Conservation (phyloP, 2,797 vertebrate genomes). For the Mormyrops boulengeri region DNA sequence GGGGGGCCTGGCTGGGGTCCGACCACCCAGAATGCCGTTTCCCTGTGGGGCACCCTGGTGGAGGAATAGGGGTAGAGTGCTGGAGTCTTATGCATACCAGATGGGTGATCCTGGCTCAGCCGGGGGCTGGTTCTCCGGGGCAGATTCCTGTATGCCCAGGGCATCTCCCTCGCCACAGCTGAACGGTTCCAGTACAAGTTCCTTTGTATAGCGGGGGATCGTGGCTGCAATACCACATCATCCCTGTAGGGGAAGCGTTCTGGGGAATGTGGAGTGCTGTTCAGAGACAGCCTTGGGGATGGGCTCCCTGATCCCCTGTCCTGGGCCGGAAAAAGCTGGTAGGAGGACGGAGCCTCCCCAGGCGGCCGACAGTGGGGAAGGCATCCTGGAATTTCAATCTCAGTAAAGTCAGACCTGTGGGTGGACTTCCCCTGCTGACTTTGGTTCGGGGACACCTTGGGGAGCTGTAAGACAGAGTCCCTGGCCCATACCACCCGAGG, state of each 20-base stretch:
- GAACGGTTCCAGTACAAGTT: constrained; percentile 60
- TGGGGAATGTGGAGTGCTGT: constrained; percentile 39
- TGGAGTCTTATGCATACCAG: constrained; percentile 33
- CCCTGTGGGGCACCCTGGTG: constrained; percentile 34
- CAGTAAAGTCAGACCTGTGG: constrained; percentile 66
- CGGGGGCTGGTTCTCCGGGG: constrained; percentile 44
- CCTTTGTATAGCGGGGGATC: constrained; percentile 45
- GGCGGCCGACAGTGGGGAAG: constrained; percentile 49
- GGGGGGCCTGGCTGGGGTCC: constrained; percentile 39
- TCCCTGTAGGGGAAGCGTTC: constrained; percentile 44
- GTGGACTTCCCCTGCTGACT: constrained; percentile 48
- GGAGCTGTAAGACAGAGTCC: constrained; percentile 63
- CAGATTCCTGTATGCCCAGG: constrained; percentile 30
- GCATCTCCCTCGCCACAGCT: constrained; percentile 44
- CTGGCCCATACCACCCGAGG: constrained; percentile 58
- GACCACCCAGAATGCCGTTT: constrained; percentile 49
- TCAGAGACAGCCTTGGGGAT: constrained; percentile 32
- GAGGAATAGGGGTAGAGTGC: constrained; percentile 51
- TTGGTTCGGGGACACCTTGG: constrained; percentile 57
- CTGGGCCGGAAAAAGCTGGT: constrained; percentile 68
- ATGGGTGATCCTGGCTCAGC: constrained; percentile 39
- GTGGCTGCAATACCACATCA: constrained; percentile 39
- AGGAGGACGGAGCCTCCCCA: constrained; percentile 54
- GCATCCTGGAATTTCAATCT: constrained; percentile 69
- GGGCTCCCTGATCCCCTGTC: constrained; percentile 43